Evolutionary conservation across 2,797 vertebrate species (phyloP).

Genomic region (Helostoma temminkii): DNA sequence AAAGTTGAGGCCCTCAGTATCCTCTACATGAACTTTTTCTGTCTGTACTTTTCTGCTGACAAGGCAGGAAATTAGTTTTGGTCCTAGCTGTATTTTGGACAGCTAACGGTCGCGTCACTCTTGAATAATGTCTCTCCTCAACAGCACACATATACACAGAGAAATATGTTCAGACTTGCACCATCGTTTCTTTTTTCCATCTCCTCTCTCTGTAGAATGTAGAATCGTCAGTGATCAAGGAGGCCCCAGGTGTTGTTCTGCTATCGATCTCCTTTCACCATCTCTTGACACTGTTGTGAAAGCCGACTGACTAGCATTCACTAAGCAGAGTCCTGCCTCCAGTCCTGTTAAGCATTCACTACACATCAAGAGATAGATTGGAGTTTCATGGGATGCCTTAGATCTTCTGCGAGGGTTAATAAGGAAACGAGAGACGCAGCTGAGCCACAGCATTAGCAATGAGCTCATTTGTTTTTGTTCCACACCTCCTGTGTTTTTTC

Average conservation of each 20-base stretch:
- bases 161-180: slow-evolving; percentile 43
- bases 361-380: slow-evolving; percentile 64
- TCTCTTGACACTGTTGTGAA: slow-evolving; percentile 70
- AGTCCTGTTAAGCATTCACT: slow-evolving; percentile 40
- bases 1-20: slow-evolving; percentile 6
- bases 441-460: slow-evolving; percentile 64
- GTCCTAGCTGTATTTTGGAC: slow-evolving; percentile 27
- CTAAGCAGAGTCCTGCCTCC: slow-evolving; percentile 50
- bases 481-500: slow-evolving; percentile 59
- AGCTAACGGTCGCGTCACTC: slow-evolving; percentile 36
- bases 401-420: slow-evolving; percentile 67
- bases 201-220: slow-evolving; percentile 42
- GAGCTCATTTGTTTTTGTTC: slow-evolving; percentile 67
- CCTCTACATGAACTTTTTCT: slow-evolving; percentile 51
- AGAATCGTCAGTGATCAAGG: slow-evolving; percentile 67
- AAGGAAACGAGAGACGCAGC: slow-evolving; percentile 67
- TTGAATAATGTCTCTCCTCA: slow-evolving; percentile 44
- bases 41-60: slow-evolving; percentile 46
- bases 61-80: slow-evolving; percentile 33
- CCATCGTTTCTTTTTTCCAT: slow-evolving; percentile 4
- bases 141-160: slow-evolving; percentile 37
- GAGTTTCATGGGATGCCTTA: slow-evolving; percentile 68
- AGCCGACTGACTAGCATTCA: slow-evolving; percentile 53
- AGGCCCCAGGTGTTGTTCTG: slow-evolving; percentile 72
- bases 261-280: slow-evolving; percentile 67